phyloP scores from a whole-genome alignment of 2,797 vertebrate species.

The Hippocampus kuda region DNA sequence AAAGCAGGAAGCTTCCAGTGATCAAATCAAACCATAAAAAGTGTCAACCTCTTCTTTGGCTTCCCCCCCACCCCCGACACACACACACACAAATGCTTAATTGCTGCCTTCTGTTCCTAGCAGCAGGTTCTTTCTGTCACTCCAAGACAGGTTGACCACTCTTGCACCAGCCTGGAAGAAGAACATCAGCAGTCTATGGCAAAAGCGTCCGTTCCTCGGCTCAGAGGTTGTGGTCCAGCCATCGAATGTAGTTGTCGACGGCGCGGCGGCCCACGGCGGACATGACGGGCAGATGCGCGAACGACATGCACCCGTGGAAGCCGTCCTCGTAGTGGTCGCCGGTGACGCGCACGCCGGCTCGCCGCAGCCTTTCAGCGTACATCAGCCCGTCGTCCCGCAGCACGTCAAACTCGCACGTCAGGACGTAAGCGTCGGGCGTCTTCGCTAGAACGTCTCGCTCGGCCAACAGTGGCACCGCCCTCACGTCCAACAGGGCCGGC shows the following conservation, averaged over 20 bases:
- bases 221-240: slow-evolving; percentile 83
- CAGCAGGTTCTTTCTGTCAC: no score
- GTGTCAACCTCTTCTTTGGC: neutral
- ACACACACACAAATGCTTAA: no score
- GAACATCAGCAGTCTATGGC: neutral
- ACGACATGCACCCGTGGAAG: slow-evolving; percentile 90
- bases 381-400: slow-evolving; percentile 88
- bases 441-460: slow-evolving; percentile 62
- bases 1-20: slow-evolving; percentile 1
- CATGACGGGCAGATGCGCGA: slow-evolving; percentile 73
- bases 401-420: slow-evolving; percentile 92
- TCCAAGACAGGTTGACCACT: neutral
- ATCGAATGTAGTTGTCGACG: slow-evolving; percentile 76
- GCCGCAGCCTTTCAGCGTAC: slow-evolving; percentile 78
- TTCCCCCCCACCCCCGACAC: no score
- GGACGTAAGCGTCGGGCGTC: slow-evolving; percentile 80
- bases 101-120: no score
- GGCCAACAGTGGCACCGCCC: slow-evolving; percentile 78
- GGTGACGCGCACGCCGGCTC: slow-evolving; percentile 77
- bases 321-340: slow-evolving; percentile 84
- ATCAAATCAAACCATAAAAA: neutral
- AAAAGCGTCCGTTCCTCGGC: neutral
- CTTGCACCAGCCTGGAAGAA: no score
- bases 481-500: slow-evolving; percentile 73
- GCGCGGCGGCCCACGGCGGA: slow-evolving; percentile 75